Percentiles rank a stretch among this genome's conserved stretches.
phyloP scores from a whole-genome alignment of 2,888 invertebrate genomes.

The Pimpla rufipes region DNA sequence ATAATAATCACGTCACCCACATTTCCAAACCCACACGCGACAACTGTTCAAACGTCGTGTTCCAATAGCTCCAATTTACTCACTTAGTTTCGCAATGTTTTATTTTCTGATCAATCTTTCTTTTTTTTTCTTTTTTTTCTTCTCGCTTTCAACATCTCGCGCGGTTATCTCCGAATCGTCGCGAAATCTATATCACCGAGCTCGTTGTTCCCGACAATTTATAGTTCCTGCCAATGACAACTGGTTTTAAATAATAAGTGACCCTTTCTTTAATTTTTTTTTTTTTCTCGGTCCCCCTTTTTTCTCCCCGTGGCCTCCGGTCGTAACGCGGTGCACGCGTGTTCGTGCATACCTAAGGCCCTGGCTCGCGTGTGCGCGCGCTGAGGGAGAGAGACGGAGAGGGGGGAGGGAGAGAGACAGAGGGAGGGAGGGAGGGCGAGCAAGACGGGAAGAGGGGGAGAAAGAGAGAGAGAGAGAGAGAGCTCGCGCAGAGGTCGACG shows the following conservation, averaged over 20 bases:
- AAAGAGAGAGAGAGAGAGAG: slow-evolving; percentile 37
- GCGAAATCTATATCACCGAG: slow-evolving; percentile 36
- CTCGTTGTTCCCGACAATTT: slow-evolving; percentile 60
- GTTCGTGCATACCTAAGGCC: slow-evolving; percentile 71
- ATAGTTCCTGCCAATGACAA: slow-evolving; percentile 73
- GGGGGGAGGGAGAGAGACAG: slow-evolving; percentile 37
- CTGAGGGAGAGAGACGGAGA: neutral
- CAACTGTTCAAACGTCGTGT: neutral
- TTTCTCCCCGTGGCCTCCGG: slow-evolving; percentile 68
- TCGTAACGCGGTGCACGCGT: slow-evolving; percentile 68
- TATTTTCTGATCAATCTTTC: slow-evolving; percentile 11
- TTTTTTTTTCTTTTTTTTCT: slow-evolving; percentile 1
- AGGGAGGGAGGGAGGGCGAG: slow-evolving; percentile 13
- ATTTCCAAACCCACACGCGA: neutral
- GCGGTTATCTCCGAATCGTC: slow-evolving; percentile 37
- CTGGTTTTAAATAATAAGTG: slow-evolving; percentile 77
- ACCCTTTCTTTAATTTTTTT: slow-evolving; percentile 57
- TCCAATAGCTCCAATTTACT: neutral
- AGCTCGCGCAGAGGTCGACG: slow-evolving; percentile 17
- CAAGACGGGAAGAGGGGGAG: neutral
- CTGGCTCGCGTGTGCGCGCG: slow-evolving; percentile 36
- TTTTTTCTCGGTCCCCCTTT: slow-evolving; percentile 56
- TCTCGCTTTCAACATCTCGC: slow-evolving; percentile 28
- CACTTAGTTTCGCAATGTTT: neutral
- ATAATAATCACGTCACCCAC: too few species aligned